phyloP scores from a whole-genome alignment of 2,113 vertebrate genomes.

The Salvelinus fontinalis region DNA sequence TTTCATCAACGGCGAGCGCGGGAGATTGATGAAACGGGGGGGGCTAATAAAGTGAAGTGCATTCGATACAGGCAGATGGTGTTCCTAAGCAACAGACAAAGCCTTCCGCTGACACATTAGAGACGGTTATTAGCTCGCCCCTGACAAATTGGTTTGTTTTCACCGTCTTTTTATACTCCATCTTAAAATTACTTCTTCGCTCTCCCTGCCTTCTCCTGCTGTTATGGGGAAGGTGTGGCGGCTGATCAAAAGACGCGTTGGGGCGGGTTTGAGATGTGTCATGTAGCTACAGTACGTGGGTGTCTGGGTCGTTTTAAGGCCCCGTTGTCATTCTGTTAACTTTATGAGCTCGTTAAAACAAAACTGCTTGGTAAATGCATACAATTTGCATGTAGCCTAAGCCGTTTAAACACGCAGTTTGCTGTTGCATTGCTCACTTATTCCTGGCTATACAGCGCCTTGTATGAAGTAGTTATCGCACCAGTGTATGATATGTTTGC shows the following conservation, averaged over 20 bases:
- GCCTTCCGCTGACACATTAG: conserved; percentile 64
- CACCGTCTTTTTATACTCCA: conserved; percentile 40
- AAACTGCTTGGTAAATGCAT: background rate
- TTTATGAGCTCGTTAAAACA: background rate
- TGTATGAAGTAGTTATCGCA: too few relatives aligned
- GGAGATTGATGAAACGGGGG: conserved; percentile 39
- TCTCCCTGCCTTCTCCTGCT: conserved; percentile 29
- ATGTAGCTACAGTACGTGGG: background rate
- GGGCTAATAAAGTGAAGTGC: conserved; percentile 68
- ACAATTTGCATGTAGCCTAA: too few relatives aligned
- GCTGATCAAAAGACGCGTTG: conserved; percentile 8
- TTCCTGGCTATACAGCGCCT: too few relatives aligned
- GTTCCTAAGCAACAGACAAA: conserved; percentile 76
- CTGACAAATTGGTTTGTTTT: conserved; percentile 69
- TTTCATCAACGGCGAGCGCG: conserved; percentile 56
- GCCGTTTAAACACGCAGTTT: too few relatives aligned
- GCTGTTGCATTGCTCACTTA: too few relatives aligned
- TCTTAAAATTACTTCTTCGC: conserved; percentile 47
- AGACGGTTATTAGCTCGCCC: conserved; percentile 63
- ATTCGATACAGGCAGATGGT: conserved; percentile 71
- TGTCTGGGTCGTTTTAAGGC: background rate
- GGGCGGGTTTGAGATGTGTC: background rate
- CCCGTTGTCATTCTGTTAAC: background rate
- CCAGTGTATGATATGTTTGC: too few relatives aligned
- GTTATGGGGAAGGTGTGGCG: conserved; percentile 16